Conservation (phyloP, 2,113 vertebrate genomes). For the Ceyx margarethae region DNA sequence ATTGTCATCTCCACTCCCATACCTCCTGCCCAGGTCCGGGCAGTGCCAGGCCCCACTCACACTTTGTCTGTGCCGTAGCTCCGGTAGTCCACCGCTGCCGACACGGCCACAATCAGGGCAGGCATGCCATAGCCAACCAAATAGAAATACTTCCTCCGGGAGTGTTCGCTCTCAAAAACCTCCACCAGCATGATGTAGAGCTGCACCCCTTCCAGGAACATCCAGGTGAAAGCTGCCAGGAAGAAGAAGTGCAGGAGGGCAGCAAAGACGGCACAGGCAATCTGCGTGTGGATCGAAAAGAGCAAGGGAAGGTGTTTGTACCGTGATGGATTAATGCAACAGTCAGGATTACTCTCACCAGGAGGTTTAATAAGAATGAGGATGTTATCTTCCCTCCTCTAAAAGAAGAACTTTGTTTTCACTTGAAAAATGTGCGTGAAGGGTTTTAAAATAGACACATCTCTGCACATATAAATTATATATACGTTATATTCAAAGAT, state of each 20-base stretch:
- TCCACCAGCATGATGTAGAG: slow-evolving; percentile 99
- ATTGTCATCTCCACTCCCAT: not conserved
- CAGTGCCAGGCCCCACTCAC: slow-evolving; percentile 76
- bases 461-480: not conserved
- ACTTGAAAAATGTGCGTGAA: not conserved
- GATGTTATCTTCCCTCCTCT: not conserved
- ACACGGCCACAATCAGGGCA: slow-evolving; percentile 91
- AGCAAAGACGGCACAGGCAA: slow-evolving; percentile 94
- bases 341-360: not conserved
- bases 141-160: slow-evolving; percentile 93
- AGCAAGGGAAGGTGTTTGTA: not conserved
- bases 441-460: not conserved
- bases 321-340: not conserved
- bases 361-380: not conserved
- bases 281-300: slow-evolving; percentile 69
- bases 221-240: slow-evolving; percentile 96
- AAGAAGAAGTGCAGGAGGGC: slow-evolving; percentile 99
- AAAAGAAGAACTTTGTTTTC: not conserved
- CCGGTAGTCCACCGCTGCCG: slow-evolving; percentile 92
- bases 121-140: slow-evolving; percentile 94
- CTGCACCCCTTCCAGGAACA: slow-evolving; percentile 98
- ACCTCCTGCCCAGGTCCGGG: not conserved
- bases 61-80: slow-evolving; percentile 96
- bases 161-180: slow-evolving; percentile 97
- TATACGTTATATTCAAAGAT: not conserved